Percentiles rank a stretch among this genome's conserved stretches.
Conservation (phyloP, 1,140 invertebrate genomes). For the Leptestheria dahalacensis region DNA sequence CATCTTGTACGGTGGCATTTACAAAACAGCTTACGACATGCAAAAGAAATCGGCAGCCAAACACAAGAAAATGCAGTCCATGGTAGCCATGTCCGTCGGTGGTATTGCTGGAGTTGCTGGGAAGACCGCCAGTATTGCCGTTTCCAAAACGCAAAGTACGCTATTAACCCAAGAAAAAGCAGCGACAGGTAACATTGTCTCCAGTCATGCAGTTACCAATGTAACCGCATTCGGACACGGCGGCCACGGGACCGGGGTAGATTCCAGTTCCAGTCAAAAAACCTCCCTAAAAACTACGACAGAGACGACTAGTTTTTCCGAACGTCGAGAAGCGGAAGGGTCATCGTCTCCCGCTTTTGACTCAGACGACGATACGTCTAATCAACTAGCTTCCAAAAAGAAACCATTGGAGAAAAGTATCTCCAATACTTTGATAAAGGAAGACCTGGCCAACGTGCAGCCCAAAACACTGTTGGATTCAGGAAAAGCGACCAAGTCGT, state of each 20-base stretch:
- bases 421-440: too few relatives aligned
- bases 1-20: slow-evolving; percentile 91
- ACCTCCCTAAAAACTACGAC: slow-evolving; percentile 29
- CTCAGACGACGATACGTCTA: slow-evolving; percentile 73
- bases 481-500: too few relatives aligned
- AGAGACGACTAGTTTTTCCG: slow-evolving; percentile 32
- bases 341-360: slow-evolving; percentile 91
- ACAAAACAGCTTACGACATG: slow-evolving; percentile 97
- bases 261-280: not conserved
- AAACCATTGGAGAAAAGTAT: too few relatives aligned
- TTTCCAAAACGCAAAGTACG: not conserved
- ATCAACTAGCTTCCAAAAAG: slow-evolving; percentile 23
- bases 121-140: slow-evolving; percentile 49
- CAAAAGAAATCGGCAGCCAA: slow-evolving; percentile 94
- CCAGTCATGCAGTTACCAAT: not conserved
- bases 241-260: not conserved
- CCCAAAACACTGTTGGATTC: too few relatives aligned
- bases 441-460: too few relatives aligned
- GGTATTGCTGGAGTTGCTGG: slow-evolving; percentile 76
- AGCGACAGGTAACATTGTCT: not conserved
- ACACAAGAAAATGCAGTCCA: slow-evolving; percentile 82
- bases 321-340: slow-evolving; percentile 48
- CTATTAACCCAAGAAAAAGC: not conserved
- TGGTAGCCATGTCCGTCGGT: slow-evolving; percentile 59
- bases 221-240: not conserved